Evolutionary conservation across 2,797 vertebrate genomes (phyloP).

Genomic region (Ambastaia sidthimunki): DNA sequence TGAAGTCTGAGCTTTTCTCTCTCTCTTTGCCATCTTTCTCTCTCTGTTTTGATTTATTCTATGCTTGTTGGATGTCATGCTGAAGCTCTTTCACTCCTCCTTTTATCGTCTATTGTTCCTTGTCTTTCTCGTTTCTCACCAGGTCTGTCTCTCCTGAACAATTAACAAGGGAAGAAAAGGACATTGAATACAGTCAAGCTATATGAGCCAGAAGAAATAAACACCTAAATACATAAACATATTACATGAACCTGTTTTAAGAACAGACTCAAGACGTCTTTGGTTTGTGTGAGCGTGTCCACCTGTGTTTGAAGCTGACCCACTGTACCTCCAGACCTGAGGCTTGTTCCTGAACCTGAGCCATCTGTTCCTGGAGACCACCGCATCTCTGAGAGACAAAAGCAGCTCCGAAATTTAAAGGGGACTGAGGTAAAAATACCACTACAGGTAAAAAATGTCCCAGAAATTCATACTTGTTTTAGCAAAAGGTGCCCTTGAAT

Average conservation of each 20-base stretch:
- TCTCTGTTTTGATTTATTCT: constrained; percentile 53
- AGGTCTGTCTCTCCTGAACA: constrained; percentile 81
- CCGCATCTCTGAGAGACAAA: constrained; percentile 59
- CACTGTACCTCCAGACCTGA: constrained; percentile 76
- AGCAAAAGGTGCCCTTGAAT: not conserved
- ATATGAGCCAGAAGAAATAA: not conserved
- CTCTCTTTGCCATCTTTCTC: constrained; percentile 69
- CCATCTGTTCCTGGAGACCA: constrained; percentile 76
- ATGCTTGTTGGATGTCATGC: constrained; percentile 43
- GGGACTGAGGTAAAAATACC: not conserved
- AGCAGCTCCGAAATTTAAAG: not conserved
- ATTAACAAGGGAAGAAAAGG: not conserved
- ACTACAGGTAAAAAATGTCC: not conserved
- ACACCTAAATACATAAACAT: not conserved
- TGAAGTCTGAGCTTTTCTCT: constrained; percentile 67
- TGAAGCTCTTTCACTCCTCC: constrained; percentile 49
- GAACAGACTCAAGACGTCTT: constrained; percentile 69
- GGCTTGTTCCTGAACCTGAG: constrained; percentile 74
- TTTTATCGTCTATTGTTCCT: constrained; percentile 63
- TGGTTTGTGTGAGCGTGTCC: constrained; percentile 76
- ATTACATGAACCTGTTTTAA: not conserved
- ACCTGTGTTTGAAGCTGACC: constrained; percentile 80
- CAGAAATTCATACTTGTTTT: not conserved
- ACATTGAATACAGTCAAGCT: not conserved
- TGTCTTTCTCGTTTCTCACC: constrained; percentile 71